Conservation (phyloP, 1,140 invertebrate species). For the Tribolium castaneum region DNA sequence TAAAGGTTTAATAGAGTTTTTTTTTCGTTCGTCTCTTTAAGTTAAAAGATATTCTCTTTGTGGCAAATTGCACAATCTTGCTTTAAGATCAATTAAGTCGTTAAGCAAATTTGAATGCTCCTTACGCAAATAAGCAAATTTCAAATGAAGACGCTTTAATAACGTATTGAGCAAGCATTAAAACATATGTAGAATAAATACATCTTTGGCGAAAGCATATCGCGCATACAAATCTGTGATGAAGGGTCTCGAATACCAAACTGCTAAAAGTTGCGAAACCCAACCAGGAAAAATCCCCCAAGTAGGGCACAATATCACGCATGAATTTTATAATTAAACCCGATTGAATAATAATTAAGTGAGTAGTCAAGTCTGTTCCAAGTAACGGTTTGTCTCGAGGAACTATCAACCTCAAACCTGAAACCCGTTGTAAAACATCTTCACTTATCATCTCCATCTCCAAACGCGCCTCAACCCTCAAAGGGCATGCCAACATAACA, state of each 20-base stretch:
- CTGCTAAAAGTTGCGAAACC: too few relatives aligned
- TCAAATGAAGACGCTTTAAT: background rate
- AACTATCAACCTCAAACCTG: conserved; percentile 22
- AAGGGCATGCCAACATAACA: background rate
- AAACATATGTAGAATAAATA: too few relatives aligned
- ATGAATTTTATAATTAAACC: conserved; percentile 25
- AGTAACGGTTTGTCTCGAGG: conserved; percentile 17
- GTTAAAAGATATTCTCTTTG: too few relatives aligned
- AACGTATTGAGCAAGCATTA: too few relatives aligned
- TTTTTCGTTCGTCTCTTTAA: too few relatives aligned
- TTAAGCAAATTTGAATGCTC: background rate
- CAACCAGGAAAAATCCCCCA: background rate
- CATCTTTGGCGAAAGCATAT: background rate
- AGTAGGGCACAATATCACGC: conserved; percentile 10
- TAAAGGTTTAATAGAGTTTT: too few relatives aligned
- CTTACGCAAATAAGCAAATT: background rate
- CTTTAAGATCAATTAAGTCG: too few relatives aligned
- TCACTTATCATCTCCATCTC: background rate
- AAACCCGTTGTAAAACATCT: conserved; percentile 1
- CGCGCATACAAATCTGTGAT: background rate
- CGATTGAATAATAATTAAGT: conserved; percentile 35
- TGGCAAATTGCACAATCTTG: too few relatives aligned
- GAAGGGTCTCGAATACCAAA: too few relatives aligned
- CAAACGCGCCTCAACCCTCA: background rate
- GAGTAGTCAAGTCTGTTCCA: conserved; percentile 25